Percentiles rank a stretch among this genome's conserved stretches.
phyloP scores from a whole-genome alignment of 2,888 invertebrate species.

The Troides aeacus region DNA sequence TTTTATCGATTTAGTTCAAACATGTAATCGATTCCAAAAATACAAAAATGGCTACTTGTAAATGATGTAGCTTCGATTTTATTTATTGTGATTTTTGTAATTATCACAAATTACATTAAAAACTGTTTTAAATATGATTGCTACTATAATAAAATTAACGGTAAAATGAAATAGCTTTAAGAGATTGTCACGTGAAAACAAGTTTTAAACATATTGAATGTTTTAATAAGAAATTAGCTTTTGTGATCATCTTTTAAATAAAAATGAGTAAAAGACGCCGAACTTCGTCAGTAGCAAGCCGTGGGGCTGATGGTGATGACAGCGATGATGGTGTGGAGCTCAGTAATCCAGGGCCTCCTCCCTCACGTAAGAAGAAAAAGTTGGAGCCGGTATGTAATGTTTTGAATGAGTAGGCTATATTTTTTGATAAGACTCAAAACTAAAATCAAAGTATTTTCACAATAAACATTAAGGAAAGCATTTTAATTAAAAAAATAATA shows the following conservation, averaged over 20 bases:
- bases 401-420: neutral
- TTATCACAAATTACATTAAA: neutral
- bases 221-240: slow-evolving; percentile 11
- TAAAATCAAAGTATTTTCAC: neutral
- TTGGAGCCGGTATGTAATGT: slow-evolving; percentile 85
- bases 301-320: slow-evolving; percentile 83
- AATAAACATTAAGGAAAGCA: neutral
- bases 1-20: no score
- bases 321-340: slow-evolving; percentile 83
- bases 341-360: slow-evolving; percentile 69
- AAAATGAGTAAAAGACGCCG: slow-evolving; percentile 88
- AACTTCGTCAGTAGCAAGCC: slow-evolving; percentile 90
- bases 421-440: neutral
- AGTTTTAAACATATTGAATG: neutral
- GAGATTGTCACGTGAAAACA: neutral
- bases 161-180: neutral
- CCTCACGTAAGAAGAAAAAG: slow-evolving; percentile 82
- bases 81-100: slow-evolving; percentile 3
- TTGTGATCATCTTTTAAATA: neutral
- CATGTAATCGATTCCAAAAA: neutral
- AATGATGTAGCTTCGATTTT: slow-evolving; percentile 1
- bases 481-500: neutral
- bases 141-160: neutral
- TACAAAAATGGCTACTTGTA: neutral
- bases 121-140: neutral